These are phyloP conservation scores for Spinibarbus caldwelli DNA, from an alignment of 2,797 vertebrate genomes.

Conservation along the genomic window DNA sequence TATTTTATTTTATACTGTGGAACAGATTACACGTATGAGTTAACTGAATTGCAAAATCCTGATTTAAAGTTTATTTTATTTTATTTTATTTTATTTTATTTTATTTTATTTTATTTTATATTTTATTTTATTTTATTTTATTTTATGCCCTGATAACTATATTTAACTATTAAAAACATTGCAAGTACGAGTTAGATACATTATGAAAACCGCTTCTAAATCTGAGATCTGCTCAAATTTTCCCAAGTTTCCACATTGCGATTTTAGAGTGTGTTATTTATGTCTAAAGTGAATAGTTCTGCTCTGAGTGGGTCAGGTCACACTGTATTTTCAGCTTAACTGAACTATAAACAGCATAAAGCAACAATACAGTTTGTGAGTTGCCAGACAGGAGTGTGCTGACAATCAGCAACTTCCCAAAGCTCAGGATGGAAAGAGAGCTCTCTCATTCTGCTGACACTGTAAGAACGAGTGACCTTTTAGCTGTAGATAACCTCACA, in stretches of 20 bases:
- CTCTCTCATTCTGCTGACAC: slow-evolving; percentile 64
- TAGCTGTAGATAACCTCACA: slow-evolving; percentile 54
- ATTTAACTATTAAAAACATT: neutral
- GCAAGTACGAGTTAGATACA: neutral
- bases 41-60: too few species aligned
- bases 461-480: slow-evolving; percentile 67
- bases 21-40: too few species aligned
- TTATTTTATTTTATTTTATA: too few species aligned
- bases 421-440: slow-evolving; percentile 77
- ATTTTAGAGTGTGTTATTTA: neutral
- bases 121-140: too few species aligned
- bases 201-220: neutral
- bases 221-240: neutral
- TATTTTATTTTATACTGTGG: too few species aligned
- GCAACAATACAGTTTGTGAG: slow-evolving; percentile 8
- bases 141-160: too few species aligned
- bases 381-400: slow-evolving; percentile 65
- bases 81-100: too few species aligned
- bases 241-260: neutral
- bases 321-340: slow-evolving; percentile 21
- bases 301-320: neutral
- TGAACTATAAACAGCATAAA: slow-evolving; percentile 31
- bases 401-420: slow-evolving; percentile 79
- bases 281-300: slow-evolving; percentile 2
- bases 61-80: too few species aligned